These are phyloP conservation scores for rabbit (Oryctolagus cuniculus) DNA, from an alignment of 2,113 vertebrate species.

Conservation along the genomic window DNA sequence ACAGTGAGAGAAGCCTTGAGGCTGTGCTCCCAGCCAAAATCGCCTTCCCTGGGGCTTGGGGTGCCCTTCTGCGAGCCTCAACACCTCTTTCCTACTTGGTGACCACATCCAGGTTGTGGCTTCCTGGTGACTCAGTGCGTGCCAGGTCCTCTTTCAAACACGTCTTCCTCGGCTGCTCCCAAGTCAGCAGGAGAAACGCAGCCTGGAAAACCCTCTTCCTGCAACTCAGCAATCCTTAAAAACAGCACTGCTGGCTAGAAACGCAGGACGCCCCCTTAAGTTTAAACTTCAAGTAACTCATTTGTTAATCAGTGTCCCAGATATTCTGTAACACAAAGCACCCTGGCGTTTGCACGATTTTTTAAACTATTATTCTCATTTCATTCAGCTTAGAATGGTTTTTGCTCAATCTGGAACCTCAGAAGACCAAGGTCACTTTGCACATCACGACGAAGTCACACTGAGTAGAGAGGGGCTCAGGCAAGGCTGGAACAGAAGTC, in stretches of 20 bases:
- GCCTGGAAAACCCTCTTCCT: neutral
- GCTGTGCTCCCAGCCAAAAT: no score
- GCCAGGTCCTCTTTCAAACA: neutral
- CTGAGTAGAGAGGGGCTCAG: neutral
- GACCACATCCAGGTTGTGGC: no score
- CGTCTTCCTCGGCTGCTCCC: neutral
- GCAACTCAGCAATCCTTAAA: neutral
- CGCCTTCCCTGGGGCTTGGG: no score
- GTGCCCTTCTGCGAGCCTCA: no score
- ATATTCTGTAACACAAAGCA: neutral
- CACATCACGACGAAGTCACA: neutral
- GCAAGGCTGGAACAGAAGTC: neutral
- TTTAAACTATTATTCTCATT: neutral
- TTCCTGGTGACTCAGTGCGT: neutral
- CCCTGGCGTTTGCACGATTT: neutral
- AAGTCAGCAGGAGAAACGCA: neutral
- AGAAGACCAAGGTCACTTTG: neutral
- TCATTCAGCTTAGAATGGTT: neutral
- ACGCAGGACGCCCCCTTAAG: neutral
- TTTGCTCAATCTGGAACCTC: neutral
- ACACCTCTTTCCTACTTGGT: no score
- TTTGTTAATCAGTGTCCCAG: neutral
- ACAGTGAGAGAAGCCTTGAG: no score
- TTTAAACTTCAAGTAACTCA: neutral
- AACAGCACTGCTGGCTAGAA: neutral